Conservation (phyloP, 1,140 invertebrate species). For the Drosophila pruinosa region DNA sequence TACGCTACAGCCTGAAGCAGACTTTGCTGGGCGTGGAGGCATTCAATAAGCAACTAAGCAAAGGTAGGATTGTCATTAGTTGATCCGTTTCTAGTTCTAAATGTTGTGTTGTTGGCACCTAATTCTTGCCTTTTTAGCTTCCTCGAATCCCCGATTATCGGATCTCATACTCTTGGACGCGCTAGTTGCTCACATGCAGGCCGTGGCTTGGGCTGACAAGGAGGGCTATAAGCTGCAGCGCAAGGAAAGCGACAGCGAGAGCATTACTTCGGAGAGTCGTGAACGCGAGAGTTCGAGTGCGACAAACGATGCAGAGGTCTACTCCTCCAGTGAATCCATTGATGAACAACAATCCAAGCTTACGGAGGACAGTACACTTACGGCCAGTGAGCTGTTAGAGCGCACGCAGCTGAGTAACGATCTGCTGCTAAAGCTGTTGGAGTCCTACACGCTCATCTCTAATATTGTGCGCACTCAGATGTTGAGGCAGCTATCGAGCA, state of each 20-base stretch:
- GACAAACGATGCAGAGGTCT: constrained; percentile 47
- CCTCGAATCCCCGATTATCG: constrained; percentile 59
- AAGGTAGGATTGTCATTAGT: constrained; percentile 36
- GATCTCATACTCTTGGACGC: constrained; percentile 76
- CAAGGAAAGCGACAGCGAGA: constrained; percentile 51
- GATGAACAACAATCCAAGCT: constrained; percentile 56
- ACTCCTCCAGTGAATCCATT: constrained; percentile 70
- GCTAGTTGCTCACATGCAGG: constrained; percentile 76
- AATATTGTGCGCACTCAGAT: constrained; percentile 67
- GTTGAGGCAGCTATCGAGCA: constrained; percentile 66
- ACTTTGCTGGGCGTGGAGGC: constrained; percentile 72
- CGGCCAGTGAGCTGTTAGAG: constrained; percentile 43
- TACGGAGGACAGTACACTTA: constrained; percentile 30
- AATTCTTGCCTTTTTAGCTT: constrained; percentile 24
- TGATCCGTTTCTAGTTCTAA: no score
- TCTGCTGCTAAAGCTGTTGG: constrained; percentile 63
- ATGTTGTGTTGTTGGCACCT: no score
- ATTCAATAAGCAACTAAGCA: constrained; percentile 67
- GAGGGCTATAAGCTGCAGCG: constrained; percentile 62
- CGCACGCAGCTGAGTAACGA: constrained; percentile 62
- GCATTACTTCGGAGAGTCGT: constrained; percentile 12
- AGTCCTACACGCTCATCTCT: constrained; percentile 57
- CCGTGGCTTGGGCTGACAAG: constrained; percentile 74
- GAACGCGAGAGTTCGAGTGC: constrained; percentile 31
- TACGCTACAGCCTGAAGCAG: constrained; percentile 74